Evolutionary conservation across 2,888 invertebrate genomes (phyloP), one percentile per base, ranked within the genome.

Genomic region (Scrobipalpa costella): DNA sequence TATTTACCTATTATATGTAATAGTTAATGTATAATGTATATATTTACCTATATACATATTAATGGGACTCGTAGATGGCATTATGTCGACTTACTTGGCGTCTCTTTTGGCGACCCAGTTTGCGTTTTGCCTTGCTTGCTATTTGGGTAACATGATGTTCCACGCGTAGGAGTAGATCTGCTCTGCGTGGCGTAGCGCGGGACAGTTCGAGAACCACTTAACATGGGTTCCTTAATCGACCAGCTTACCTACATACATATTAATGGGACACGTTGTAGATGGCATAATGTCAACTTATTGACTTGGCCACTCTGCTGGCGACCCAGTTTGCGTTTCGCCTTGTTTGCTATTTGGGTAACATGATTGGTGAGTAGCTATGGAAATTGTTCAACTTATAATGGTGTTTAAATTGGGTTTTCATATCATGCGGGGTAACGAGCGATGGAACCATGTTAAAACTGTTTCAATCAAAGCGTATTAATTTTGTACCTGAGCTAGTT

Each of bases 1-100:
- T n/a, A n/a, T n/a, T n/a, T n/a, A n/a, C n/a, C n/a, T n/a, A n/a
- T n/a, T n/a, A n/a, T n/a, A n/a, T n/a, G n/a, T n/a, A n/a, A n/a
- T n/a, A n/a, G n/a, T n/a, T n/a, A n/a, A n/a, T n/a, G n/a, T n/a
- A n/a, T n/a, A n/a, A n/a, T n/a, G n/a, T n/a, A n/a, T n/a, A n/a
- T n/a, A n/a, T n/a, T n/a, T n/a, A n/a, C n/a, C n/a, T 72, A 63
- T 72, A 83, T 86, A 85, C 81, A 87, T 86, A 86, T 85, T 86
- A 81, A 87, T 83, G 75, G 69, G 63, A 64, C 72, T 69, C 71
- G 71, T 65, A 19, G 61, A 61, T 40, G 13, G 73, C 76, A 75
- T 78, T 76, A 77, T 72, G 74, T 73, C 69, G 66, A 69, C 67
- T 69, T 75, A 77, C 75, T 71, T 68, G 75, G 68, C 72, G 71